These are phyloP conservation scores for Ailuropoda melanoleuca DNA, from an alignment of 2,113 vertebrate genomes.

Conservation along the genomic window DNA sequence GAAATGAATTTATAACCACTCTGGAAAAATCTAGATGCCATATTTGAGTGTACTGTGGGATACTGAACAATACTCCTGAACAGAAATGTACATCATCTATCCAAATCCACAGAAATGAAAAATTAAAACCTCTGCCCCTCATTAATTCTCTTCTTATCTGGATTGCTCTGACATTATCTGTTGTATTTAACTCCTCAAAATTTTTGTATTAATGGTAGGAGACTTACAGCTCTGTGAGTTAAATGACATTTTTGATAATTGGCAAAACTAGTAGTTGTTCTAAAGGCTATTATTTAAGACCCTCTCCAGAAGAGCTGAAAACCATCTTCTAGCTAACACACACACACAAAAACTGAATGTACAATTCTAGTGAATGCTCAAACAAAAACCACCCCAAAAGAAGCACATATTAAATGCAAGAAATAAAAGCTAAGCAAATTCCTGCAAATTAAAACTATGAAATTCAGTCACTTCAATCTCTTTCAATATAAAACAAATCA, in stretches of 20 bases:
- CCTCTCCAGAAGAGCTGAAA: conserved; percentile 76
- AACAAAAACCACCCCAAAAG: conserved; percentile 3
- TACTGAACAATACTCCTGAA: not conserved
- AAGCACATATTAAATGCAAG: conserved; percentile 80
- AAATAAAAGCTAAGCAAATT: conserved; percentile 85
- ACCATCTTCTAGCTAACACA: conserved; percentile 66
- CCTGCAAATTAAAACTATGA: conserved; percentile 85
- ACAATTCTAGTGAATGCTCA: conserved; percentile 78
- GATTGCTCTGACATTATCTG: not conserved
- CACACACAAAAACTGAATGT: not conserved
- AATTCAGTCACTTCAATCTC: conserved; percentile 86
- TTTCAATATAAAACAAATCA: conserved; percentile 91
- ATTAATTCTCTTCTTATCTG: not conserved
- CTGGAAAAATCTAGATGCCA: not conserved
- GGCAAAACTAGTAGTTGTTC: conserved; percentile 63
- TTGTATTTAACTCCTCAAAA: not conserved
- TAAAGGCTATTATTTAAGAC: conserved; percentile 43
- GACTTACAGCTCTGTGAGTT: conserved; percentile 35
- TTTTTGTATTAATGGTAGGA: conserved; percentile 26
- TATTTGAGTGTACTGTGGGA: not conserved
- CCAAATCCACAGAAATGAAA: conserved; percentile 25
- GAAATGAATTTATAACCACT: not conserved
- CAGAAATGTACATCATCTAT: not conserved
- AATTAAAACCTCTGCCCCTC: not conserved
- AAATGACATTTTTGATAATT: conserved; percentile 52